Evolutionary conservation across 2,888 invertebrate genomes (phyloP).

Genomic region (Nezara viridula): DNA sequence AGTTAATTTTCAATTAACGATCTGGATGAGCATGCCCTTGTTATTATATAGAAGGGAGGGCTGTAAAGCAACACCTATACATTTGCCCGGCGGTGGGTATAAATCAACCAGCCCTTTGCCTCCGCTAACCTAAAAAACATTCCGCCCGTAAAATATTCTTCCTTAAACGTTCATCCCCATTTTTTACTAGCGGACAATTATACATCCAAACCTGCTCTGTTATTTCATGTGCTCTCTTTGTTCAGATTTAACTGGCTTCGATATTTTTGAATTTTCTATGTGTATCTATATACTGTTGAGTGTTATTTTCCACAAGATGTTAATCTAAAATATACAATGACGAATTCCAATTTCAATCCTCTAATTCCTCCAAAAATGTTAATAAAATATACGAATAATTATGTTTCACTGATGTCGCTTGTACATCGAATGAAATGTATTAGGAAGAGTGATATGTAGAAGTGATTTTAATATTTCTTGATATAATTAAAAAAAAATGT

Average conservation of each 20-base stretch:
- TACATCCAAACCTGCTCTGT: slow-evolving; percentile 16
- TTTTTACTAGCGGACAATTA: background rate
- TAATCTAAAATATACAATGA: no score
- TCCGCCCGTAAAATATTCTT: slow-evolving; percentile 19
- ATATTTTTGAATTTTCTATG: no score
- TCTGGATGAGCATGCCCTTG: background rate
- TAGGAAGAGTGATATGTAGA: no score
- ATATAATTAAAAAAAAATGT: no score
- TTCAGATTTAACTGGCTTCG: background rate
- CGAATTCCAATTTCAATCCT: no score
- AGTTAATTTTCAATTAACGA: slow-evolving; percentile 37
- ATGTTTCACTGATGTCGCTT: no score
- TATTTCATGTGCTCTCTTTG: background rate
- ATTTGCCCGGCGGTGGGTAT: slow-evolving; percentile 40
- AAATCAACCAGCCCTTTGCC: slow-evolving; percentile 38
- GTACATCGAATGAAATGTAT: no score
- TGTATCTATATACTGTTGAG: no score
- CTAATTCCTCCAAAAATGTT: no score
- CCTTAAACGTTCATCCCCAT: background rate
- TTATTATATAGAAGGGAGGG: slow-evolving; percentile 11
- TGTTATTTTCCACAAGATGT: no score
- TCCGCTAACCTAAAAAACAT: background rate
- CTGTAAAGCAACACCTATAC: slow-evolving; percentile 36
- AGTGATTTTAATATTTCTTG: no score
- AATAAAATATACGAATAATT: no score